Base-by-base conservation (phyloP, 1,140 invertebrate species). In the Onthophagus taurus region DNA sequence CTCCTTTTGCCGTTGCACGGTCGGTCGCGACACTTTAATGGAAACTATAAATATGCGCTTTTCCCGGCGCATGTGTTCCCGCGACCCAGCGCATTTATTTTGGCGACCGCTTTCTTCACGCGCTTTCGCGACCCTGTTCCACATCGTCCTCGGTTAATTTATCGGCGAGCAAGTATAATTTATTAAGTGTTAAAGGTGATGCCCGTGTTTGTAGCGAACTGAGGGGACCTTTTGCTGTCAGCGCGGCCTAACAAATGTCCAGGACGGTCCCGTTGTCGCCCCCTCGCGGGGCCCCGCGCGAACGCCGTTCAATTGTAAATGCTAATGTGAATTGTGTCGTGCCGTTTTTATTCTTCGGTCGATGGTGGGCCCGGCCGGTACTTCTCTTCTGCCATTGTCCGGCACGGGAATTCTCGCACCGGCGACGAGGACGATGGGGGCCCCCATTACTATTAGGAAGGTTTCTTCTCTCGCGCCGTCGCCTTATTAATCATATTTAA, bases 161-260 rank as follows among this genome's bases (percentile, higher is more conserved):
- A 41, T 26, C 23, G 38, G 17, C 21, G 12, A 26, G 21, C 6
- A 16, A 11, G 12, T 41, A 39, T 39, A 39, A 41, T 41, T 41
- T 41, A 41, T 41, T 21, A 41, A 12, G 38, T 41, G 38, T 41
- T 41, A 41, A 41, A 41, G 21, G 38, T 41, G 23, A 41, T 41
- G 38, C 38, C 17, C 17, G 38, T 17, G 23, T 41, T 41, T 21
- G n/a, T 19, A 26, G 24, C 24, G 21, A 41, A 41, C 21, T 41
- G 38, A 41, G 16, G 12, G 14, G 29, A 41, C 38, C 7, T 29
- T 21, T 41, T 21, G 38, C 23, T 41, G 38, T 41, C 38, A 41
- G 6, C 16, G 38, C 21, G 38, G n/a, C 16, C 23, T 41, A 41
- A 41, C 38, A 13, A 41, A 41, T 41, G 38, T 41, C 38, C 24